These are phyloP conservation scores for Paramormyrops kingsleyae DNA, from an alignment of 2,113 vertebrate species.

Conservation along the genomic window DNA sequence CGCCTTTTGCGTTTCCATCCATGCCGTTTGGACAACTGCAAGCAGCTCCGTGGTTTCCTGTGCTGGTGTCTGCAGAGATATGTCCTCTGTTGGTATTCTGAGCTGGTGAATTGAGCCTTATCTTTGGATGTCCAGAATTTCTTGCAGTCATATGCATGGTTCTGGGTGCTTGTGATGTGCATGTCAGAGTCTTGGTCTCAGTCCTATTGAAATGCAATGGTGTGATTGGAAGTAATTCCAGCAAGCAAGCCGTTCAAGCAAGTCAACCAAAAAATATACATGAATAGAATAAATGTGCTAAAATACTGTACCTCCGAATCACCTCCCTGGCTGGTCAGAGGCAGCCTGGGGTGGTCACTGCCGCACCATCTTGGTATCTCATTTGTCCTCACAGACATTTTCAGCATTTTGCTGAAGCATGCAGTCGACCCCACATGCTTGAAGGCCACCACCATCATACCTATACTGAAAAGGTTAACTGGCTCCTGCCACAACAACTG, in stretches of 20 bases:
- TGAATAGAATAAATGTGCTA: neutral
- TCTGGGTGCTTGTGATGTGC: no score
- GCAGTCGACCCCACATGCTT: neutral
- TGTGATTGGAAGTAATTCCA: neutral
- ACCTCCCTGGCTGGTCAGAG: neutral
- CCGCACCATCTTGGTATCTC: no score
- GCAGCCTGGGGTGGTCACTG: no score
- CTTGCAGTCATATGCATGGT: no score
- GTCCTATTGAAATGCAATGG: neutral
- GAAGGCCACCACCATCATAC: neutral
- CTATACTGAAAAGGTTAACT: neutral
- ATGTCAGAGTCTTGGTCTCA: neutral
- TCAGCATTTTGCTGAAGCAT: neutral
- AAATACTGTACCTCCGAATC: neutral
- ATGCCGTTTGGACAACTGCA: no score
- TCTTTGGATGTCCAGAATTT: no score
- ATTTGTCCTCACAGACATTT: neutral
- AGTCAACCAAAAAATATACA: neutral
- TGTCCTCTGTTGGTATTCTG: no score
- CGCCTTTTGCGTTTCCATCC: no score
- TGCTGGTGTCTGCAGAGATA: no score
- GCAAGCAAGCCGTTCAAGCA: neutral
- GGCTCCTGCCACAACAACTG: neutral
- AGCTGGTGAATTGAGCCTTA: no score
- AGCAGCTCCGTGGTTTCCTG: no score